Conservation (phyloP, 1,140 invertebrate species). For the Drosophila pandora region DNA sequence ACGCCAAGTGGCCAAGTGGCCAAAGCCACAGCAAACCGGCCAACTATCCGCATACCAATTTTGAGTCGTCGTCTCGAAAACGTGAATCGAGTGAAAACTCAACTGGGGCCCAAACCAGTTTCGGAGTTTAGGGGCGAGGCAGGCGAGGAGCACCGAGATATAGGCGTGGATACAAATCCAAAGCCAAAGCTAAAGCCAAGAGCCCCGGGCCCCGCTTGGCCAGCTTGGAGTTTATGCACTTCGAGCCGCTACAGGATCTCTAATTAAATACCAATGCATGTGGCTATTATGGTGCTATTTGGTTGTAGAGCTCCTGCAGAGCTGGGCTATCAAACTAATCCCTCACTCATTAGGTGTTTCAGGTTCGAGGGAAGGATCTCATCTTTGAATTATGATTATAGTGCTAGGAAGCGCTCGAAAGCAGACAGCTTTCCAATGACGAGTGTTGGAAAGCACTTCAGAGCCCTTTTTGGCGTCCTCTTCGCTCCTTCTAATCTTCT, state of each 20-base stretch:
- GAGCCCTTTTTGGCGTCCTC: no score
- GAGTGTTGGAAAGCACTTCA: no score
- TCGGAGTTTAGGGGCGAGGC: not conserved
- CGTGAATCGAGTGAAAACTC: slow-evolving; percentile 80
- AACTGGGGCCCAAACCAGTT: slow-evolving; percentile 67
- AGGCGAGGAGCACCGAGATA: slow-evolving; percentile 7
- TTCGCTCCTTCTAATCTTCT: no score
- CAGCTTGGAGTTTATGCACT: slow-evolving; percentile 9
- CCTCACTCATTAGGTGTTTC: no score
- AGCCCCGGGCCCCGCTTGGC: slow-evolving; percentile 15
- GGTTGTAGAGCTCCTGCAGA: no score
- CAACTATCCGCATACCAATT: slow-evolving; percentile 72
- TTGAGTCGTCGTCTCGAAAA: slow-evolving; percentile 66
- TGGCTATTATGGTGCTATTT: not conserved
- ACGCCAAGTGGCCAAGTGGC: slow-evolving; percentile 19
- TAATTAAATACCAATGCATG: not conserved
- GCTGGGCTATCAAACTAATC: no score
- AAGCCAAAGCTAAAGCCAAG: slow-evolving; percentile 35
- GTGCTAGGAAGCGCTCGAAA: not conserved
- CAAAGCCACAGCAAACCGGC: slow-evolving; percentile 29
- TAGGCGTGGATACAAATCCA: slow-evolving; percentile 47
- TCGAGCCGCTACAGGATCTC: not conserved
- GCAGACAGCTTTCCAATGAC: not conserved
- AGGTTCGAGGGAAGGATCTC: no score
- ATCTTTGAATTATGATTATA: not conserved